phyloP scores from a whole-genome alignment of 2,888 invertebrate genomes.

The Caenorhabditis virilis region DNA sequence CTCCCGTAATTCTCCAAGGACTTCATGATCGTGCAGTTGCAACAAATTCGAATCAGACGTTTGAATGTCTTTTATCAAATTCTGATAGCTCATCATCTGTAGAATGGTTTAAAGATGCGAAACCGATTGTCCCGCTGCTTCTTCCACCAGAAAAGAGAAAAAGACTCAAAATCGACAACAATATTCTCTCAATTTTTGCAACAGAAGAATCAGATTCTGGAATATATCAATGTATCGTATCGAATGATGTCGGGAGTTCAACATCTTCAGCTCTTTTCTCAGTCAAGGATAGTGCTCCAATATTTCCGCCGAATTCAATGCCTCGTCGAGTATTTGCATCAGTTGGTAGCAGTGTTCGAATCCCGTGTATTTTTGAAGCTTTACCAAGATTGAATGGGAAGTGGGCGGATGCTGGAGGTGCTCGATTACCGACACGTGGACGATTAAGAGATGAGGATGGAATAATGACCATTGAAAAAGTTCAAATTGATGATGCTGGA shows the following conservation, averaged over 20 bases:
- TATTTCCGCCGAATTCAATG: constrained; percentile 60
- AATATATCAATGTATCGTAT: constrained; percentile 56
- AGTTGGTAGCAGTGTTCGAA: constrained; percentile 49
- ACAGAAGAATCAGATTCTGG: constrained; percentile 51
- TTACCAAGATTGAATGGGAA: constrained; percentile 52
- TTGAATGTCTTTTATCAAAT: constrained; percentile 55
- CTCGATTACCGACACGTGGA: constrained; percentile 32
- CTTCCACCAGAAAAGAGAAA: constrained; percentile 54
- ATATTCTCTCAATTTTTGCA: constrained; percentile 35
- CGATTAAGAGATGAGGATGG: constrained; percentile 46
- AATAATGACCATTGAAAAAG: constrained; percentile 42
- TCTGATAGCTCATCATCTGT: constrained; percentile 40
- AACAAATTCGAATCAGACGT: constrained; percentile 37
- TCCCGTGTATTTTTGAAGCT: constrained; percentile 63
- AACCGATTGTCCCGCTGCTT: constrained; percentile 56
- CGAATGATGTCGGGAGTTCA: constrained; percentile 47
- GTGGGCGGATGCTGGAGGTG: constrained; percentile 55
- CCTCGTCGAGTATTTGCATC: constrained; percentile 58
- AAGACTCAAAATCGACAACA: constrained; percentile 46
- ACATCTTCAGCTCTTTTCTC: constrained; percentile 51
- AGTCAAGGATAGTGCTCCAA: constrained; percentile 53
- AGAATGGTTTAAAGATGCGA: constrained; percentile 52
- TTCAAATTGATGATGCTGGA: constrained; percentile 53
- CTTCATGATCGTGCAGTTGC: constrained; percentile 53
- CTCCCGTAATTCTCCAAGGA: constrained; percentile 53